phyloP scores from a whole-genome alignment of 92 coral and sea anemone species.

The Plumapathes pennacea region DNA sequence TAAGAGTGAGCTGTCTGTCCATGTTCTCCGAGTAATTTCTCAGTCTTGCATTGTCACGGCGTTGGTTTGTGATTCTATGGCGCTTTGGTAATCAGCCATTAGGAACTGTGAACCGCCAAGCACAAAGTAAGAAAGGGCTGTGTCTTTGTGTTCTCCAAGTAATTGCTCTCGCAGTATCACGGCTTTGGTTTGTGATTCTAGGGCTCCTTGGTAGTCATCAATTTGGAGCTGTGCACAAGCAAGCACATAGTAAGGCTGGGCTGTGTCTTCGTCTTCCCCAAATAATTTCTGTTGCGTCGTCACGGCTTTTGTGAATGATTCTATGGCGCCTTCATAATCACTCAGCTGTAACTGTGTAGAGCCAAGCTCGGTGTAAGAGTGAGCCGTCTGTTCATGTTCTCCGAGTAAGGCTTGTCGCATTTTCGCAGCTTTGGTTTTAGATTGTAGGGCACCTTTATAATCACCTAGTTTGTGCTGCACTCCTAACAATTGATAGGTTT shows the following conservation, averaged over 20 bases:
- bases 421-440: neutral
- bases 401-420: neutral
- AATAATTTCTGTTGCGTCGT: neutral
- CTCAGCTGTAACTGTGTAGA: neutral
- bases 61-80: too few species aligned
- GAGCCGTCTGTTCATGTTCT: slow-evolving; percentile 5
- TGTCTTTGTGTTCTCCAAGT: slow-evolving; percentile 6
- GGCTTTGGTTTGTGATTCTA: neutral
- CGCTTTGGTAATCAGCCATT: neutral
- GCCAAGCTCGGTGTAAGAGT: neutral
- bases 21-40: neutral
- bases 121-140: neutral
- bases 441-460: neutral
- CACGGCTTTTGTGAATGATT: slow-evolving; percentile 4
- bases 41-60: neutral
- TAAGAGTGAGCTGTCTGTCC: slow-evolving; percentile 4
- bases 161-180: neutral
- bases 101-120: slow-evolving; percentile 1
- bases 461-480: too few species aligned
- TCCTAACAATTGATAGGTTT: too few species aligned
- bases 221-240: neutral
- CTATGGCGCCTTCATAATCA: slow-evolving; percentile 4
- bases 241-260: neutral
- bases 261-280: slow-evolving; percentile 16
- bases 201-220: neutral